phyloP scores from a whole-genome alignment of 2,113 vertebrate species.

The Dipodomys spectabilis region DNA sequence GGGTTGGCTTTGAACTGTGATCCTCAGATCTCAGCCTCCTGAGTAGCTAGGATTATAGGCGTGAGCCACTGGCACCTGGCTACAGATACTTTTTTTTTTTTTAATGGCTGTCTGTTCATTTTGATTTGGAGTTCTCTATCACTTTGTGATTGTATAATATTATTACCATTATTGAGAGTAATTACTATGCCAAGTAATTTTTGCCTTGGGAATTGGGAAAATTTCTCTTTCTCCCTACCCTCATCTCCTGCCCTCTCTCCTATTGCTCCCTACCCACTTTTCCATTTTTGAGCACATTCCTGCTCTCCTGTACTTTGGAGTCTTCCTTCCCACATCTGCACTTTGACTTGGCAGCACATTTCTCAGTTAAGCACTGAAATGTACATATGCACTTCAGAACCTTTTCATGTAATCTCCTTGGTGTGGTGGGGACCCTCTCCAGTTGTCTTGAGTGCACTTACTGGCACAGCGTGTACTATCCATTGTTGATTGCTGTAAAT shows the following conservation, averaged over 20 bases:
- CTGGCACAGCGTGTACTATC: conserved; percentile 19
- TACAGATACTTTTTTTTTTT: too few species aligned
- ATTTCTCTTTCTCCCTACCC: not conserved
- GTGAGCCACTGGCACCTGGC: too few species aligned
- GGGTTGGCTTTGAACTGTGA: too few species aligned
- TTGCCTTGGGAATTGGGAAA: not conserved
- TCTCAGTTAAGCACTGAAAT: conserved; percentile 44
- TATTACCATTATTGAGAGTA: conserved; percentile 11
- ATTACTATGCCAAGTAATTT: conserved; percentile 23
- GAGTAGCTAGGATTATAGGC: too few species aligned
- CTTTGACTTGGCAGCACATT: conserved; percentile 1
- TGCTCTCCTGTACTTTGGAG: not conserved
- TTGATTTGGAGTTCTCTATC: conserved; percentile 5
- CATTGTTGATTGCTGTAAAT: conserved; percentile 48
- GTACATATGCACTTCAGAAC: conserved; percentile 53
- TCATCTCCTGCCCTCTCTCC: not conserved
- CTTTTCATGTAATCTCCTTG: conserved; percentile 53
- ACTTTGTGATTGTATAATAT: not conserved
- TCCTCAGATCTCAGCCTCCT: too few species aligned
- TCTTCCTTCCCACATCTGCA: not conserved
- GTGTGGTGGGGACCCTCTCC: conserved; percentile 65
- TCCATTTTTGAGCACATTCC: not conserved
- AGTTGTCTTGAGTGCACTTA: conserved; percentile 64
- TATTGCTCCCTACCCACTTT: not conserved
- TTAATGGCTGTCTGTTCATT: not conserved